Conservation (phyloP, 2,113 vertebrate genomes). For the Aspiorhynchus laticeps region DNA sequence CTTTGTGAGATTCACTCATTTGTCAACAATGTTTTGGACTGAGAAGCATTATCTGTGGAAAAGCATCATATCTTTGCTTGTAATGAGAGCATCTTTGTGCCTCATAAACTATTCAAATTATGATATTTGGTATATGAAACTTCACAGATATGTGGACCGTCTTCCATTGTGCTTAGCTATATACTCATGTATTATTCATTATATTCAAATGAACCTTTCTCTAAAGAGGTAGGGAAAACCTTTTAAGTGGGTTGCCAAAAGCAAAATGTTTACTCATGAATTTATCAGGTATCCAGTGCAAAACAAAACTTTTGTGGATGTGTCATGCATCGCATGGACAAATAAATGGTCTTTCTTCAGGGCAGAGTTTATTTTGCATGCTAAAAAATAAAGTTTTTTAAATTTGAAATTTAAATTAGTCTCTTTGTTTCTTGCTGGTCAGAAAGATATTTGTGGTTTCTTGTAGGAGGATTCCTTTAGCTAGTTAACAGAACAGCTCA, state of each 20-base stretch:
- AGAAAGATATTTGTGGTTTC: not conserved
- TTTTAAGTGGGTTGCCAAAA: constrained; percentile 27
- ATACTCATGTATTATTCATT: constrained; percentile 15
- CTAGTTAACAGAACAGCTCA: not conserved
- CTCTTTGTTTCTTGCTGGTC: constrained; percentile 4
- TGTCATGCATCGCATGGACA: not conserved
- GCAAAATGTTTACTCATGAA: constrained; percentile 27
- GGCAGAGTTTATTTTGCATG: constrained; percentile 34
- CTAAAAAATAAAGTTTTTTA: constrained; percentile 36
- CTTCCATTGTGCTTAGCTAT: constrained; percentile 26
- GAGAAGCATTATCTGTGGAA: not conserved
- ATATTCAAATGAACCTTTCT: constrained; percentile 8
- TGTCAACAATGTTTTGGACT: not conserved
- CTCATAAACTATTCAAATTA: not conserved
- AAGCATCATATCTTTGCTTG: not conserved
- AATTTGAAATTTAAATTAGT: constrained; percentile 30
- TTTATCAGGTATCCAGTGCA: constrained; percentile 25
- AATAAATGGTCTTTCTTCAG: not conserved
- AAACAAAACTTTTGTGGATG: constrained; percentile 1
- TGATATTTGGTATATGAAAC: not conserved
- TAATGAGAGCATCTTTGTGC: not conserved
- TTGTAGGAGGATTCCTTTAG: not conserved
- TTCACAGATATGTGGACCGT: not conserved
- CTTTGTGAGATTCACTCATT: constrained; percentile 6
- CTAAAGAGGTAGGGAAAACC: constrained; percentile 10